Evolutionary conservation across 2,113 vertebrate species (phyloP).

Genomic region (Poeciliopsis retropinna): DNA sequence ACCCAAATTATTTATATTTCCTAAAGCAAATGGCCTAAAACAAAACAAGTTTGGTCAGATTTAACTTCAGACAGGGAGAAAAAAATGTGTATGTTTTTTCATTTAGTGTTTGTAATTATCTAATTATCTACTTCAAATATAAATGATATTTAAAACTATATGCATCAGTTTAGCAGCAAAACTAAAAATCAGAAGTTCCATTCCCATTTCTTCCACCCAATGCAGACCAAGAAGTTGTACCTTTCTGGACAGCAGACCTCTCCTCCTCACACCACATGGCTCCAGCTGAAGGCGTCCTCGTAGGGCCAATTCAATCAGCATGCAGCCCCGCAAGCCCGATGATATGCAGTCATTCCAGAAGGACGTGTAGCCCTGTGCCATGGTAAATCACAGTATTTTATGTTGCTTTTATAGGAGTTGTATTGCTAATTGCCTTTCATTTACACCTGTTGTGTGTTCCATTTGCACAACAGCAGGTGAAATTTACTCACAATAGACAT

Average conservation of each 20-base stretch:
- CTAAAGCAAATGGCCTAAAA: too few relatives aligned
- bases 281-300: slow-evolving; percentile 92
- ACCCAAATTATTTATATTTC: too few relatives aligned
- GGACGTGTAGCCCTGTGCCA: slow-evolving; percentile 91
- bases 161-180: neutral
- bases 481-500: too few relatives aligned
- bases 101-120: too few relatives aligned
- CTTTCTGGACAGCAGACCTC: slow-evolving; percentile 93
- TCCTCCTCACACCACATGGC: slow-evolving; percentile 93
- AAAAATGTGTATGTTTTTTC: too few relatives aligned
- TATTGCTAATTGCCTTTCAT: too few relatives aligned
- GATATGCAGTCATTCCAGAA: slow-evolving; percentile 99
- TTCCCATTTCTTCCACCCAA: neutral
- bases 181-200: neutral
- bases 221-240: slow-evolving; percentile 67
- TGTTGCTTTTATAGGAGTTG: too few relatives aligned
- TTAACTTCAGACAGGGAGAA: too few relatives aligned
- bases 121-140: neutral
- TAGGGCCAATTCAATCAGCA: slow-evolving; percentile 94
- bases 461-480: too few relatives aligned
- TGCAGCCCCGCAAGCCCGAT: slow-evolving; percentile 93
- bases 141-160: neutral
- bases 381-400: neutral
- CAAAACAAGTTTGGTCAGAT: too few relatives aligned
- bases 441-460: too few relatives aligned